These are phyloP conservation scores for Periparus ater DNA, from an alignment of 2,797 vertebrate species.

Conservation along the genomic window DNA sequence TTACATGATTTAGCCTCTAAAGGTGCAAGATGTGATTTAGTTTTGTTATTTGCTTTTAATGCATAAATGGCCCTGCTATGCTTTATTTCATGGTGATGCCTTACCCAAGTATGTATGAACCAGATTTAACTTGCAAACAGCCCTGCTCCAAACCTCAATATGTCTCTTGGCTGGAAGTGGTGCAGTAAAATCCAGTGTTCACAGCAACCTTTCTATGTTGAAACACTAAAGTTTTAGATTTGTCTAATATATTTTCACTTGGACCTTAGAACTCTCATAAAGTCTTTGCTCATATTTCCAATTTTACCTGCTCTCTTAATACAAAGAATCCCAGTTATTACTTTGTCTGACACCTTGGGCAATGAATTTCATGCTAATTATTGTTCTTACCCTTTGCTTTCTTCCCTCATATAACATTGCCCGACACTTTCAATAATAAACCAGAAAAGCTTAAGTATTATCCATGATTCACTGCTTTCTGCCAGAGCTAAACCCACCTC, in stretches of 20 bases:
- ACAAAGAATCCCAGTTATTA: neutral
- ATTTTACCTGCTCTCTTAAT: neutral
- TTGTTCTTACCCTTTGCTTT: slow-evolving; percentile 18
- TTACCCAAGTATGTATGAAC: neutral
- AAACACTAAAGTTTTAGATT: slow-evolving; percentile 6
- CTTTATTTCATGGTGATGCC: neutral
- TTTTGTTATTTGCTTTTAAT: slow-evolving; percentile 12
- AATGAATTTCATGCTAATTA: slow-evolving; percentile 40
- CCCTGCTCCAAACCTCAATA: neutral
- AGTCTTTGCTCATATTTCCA: neutral
- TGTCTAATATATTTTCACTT: slow-evolving; percentile 23
- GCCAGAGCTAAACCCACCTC: neutral
- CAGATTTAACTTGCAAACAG: neutral
- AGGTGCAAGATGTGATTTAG: neutral
- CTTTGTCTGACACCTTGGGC: neutral
- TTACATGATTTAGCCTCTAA: neutral
- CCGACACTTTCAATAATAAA: slow-evolving; percentile 33
- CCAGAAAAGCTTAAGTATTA: slow-evolving; percentile 25
- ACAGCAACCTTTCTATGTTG: neutral
- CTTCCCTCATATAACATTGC: neutral
- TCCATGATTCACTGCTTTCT: neutral
- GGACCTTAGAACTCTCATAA: neutral
- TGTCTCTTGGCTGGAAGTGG: neutral
- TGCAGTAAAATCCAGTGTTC: neutral
- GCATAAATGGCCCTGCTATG: neutral